A percentile compares a stretch with the other conserved stretches of the same genome.
Evolutionary conservation across 2,797 vertebrate species (phyloP).

Genomic region (Rhinogobio ventralis): DNA sequence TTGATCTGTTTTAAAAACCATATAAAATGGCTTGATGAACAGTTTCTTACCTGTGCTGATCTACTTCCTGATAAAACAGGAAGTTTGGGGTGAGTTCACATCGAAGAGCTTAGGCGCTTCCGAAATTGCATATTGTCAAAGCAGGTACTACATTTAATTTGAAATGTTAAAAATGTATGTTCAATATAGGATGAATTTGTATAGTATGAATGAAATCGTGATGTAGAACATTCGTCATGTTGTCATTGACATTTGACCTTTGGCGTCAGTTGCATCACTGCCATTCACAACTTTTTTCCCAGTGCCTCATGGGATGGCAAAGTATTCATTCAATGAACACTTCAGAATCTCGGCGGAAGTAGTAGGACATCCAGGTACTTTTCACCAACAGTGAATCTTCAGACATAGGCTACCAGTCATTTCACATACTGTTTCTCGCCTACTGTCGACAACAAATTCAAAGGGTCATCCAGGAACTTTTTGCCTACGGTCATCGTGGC

Average conservation of each 20-base stretch:
- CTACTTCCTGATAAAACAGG: neutral
- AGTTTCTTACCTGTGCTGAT: neutral
- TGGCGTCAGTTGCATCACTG: neutral
- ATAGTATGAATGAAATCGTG: neutral
- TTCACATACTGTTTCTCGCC: neutral
- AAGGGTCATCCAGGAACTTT: neutral
- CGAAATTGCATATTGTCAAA: neutral
- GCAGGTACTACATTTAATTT: neutral
- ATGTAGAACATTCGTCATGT: neutral
- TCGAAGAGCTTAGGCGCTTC: neutral
- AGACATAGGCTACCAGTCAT: neutral
- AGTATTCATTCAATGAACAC: neutral
- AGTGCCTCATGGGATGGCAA: neutral
- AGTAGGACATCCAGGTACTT: neutral
- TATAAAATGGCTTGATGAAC: neutral
- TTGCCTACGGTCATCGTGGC: neutral
- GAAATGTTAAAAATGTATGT: neutral
- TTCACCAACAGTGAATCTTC: neutral
- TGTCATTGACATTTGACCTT: neutral
- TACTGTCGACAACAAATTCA: neutral
- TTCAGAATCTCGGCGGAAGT: neutral
- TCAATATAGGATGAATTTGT: neutral
- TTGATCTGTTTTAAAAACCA: neutral
- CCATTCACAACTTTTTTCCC: rapidly evolving
- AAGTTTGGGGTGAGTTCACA: neutral